phyloP scores from a whole-genome alignment of 2,797 vertebrate species.

The Chiloscyllium punctatum region DNA sequence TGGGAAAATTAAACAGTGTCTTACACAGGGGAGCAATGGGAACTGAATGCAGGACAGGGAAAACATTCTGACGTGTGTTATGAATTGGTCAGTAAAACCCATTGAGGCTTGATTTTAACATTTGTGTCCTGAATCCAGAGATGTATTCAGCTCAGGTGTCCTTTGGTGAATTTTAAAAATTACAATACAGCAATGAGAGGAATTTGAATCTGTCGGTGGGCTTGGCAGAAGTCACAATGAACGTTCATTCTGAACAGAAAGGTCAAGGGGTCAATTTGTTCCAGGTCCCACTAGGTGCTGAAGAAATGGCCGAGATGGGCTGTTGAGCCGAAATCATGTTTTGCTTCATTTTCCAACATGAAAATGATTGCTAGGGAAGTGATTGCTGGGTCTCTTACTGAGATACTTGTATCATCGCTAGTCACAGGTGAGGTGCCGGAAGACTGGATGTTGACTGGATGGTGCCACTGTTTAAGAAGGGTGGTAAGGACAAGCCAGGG shows the following conservation, averaged over 20 bases:
- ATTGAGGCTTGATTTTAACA: neutral
- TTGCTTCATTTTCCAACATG: too few species aligned
- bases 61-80: neutral
- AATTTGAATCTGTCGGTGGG: neutral
- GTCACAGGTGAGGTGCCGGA: too few species aligned
- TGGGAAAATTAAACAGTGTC: neutral
- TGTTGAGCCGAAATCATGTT: too few species aligned
- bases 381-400: too few species aligned
- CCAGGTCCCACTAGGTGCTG: neutral
- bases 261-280: neutral
- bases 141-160: neutral
- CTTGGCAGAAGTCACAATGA: too few species aligned
- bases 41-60: neutral
- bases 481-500: too few species aligned
- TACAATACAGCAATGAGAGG: neutral
- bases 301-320: neutral
- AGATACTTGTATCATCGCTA: too few species aligned
- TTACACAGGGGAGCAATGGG: neutral
- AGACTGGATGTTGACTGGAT: too few species aligned
- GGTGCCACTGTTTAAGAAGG: too few species aligned
- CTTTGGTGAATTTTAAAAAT: neutral
- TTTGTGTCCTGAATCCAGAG: neutral
- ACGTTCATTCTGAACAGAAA: neutral
- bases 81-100: neutral
- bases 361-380: too few species aligned